These are phyloP conservation scores for Amphiduros pacificus DNA, from an alignment of 2,888 invertebrate species.

Conservation along the genomic window DNA sequence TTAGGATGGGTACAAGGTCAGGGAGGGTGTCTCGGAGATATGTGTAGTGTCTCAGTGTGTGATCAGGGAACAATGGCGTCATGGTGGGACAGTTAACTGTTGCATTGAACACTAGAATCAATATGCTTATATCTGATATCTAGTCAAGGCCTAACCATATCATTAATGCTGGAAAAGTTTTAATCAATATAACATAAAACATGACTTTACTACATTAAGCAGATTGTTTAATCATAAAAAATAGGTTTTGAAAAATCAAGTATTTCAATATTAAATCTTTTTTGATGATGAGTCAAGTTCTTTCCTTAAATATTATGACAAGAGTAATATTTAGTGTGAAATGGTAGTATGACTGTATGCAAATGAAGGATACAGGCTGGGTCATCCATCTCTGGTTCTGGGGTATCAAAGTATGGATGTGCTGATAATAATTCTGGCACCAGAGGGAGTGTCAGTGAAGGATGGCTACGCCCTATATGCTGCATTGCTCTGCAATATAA, in stretches of 20 bases:
- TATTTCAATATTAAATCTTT: no score
- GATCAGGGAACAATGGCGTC: constrained; percentile 87
- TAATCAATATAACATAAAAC: no score
- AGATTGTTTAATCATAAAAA: no score
- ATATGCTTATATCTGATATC: constrained; percentile 72
- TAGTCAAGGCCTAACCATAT: background rate
- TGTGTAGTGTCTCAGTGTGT: constrained; percentile 88
- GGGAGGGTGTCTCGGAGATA: constrained; percentile 92
- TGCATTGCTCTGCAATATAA: constrained; percentile 73
- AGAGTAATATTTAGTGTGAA: background rate
- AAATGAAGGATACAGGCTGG: constrained; percentile 76
- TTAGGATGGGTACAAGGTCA: constrained; percentile 77
- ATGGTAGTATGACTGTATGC: background rate
- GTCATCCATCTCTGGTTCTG: constrained; percentile 94
- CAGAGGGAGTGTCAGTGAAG: constrained; percentile 84
- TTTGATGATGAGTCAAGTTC: no score
- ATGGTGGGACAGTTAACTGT: constrained; percentile 88
- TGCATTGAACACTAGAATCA: constrained; percentile 92
- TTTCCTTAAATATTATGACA: background rate
- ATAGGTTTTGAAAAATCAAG: no score
- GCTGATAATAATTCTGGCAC: constrained; percentile 86
- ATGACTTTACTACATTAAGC: no score
- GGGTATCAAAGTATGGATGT: constrained; percentile 95
- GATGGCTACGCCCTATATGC: constrained; percentile 84
- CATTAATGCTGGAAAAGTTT: no score